These are phyloP conservation scores for Nasua narica DNA, from an alignment of 2,797 vertebrate species.

Conservation along the genomic window DNA sequence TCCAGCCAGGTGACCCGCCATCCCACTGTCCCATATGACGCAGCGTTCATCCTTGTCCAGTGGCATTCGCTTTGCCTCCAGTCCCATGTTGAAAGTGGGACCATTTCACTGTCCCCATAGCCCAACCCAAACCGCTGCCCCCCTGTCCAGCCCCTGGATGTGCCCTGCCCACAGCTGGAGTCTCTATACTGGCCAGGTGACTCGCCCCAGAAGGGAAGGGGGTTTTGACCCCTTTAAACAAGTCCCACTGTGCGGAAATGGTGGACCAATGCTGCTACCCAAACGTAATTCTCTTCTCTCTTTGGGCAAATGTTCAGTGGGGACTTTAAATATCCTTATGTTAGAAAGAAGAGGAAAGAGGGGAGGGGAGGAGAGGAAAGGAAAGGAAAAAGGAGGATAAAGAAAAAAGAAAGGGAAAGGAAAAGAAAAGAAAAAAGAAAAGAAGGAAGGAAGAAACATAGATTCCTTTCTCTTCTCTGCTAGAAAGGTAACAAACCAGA, in stretches of 20 bases:
- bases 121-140: too few species aligned
- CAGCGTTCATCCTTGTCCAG: rapidly evolving
- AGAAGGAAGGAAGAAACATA: not conserved
- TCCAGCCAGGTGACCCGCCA: too few species aligned
- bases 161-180: not conserved
- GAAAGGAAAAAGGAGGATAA: not conserved
- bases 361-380: not conserved
- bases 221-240: not conserved
- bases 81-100: not conserved
- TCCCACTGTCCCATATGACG: rapidly evolving
- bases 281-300: not conserved
- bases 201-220: not conserved
- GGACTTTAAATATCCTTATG: not conserved
- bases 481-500: not conserved
- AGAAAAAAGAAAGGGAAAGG: not conserved
- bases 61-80: not conserved
- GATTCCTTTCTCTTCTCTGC: not conserved
- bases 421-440: not conserved
- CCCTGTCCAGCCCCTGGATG: not conserved
- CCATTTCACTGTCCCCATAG: not conserved
- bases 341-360: not conserved
- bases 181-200: too few species aligned
- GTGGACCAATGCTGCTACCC: too few species aligned
- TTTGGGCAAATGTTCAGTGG: not conserved
- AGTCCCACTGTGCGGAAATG: not conserved